phyloP scores from a whole-genome alignment of 2,113 vertebrate genomes.

The Merops nubicus region DNA sequence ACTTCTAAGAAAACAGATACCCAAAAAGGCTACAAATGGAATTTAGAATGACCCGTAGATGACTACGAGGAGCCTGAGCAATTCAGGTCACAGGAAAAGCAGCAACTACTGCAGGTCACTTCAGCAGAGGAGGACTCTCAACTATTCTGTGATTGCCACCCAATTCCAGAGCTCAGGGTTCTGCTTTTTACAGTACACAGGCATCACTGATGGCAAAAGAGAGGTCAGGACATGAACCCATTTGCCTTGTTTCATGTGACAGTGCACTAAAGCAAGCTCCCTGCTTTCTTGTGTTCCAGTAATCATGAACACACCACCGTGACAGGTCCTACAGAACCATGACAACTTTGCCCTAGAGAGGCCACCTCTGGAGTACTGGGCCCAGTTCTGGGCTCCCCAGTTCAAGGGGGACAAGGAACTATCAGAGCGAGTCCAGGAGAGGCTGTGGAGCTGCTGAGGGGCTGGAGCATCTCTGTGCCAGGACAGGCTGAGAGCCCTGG shows the following conservation, averaged over 20 bases:
- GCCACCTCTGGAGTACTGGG: too few species aligned
- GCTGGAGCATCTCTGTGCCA: too few species aligned
- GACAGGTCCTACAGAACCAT: not conserved
- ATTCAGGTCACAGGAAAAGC: not conserved
- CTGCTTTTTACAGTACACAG: not conserved
- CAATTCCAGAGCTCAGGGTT: not conserved
- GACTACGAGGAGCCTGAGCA: not conserved
- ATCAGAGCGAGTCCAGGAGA: too few species aligned
- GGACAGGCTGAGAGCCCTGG: too few species aligned
- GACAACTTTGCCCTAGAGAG: too few species aligned
- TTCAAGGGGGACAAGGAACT: too few species aligned
- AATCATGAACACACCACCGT: not conserved
- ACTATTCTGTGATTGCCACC: not conserved
- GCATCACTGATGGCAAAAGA: not conserved
- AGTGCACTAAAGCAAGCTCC: not conserved
- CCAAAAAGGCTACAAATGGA: not conserved
- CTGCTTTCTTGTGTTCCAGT: not conserved
- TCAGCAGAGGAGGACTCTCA: not conserved
- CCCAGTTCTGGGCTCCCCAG: too few species aligned
- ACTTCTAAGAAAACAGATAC: not conserved
- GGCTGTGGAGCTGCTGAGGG: too few species aligned
- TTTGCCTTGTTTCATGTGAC: not conserved
- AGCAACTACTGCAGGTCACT: not conserved
- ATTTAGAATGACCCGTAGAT: not conserved
- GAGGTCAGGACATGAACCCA: not conserved